These are phyloP conservation scores for Umimayanthus kanabou DNA, from an alignment of 92 coral and sea anemone species.

Conservation along the genomic window DNA sequence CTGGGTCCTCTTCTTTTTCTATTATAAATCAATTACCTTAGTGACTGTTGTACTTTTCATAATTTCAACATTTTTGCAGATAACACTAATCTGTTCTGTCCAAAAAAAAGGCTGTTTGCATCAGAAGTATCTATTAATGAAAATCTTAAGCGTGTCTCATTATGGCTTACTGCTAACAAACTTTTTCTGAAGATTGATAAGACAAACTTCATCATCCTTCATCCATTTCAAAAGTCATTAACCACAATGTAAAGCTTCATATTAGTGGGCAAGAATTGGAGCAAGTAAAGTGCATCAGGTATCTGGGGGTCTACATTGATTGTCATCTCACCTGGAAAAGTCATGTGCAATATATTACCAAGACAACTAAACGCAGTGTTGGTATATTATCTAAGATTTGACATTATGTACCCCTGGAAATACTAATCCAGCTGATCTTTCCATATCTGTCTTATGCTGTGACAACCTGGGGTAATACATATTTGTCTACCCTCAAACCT, in stretches of 20 bases:
- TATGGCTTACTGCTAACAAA: constrained; percentile 3
- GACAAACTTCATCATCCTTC: not conserved
- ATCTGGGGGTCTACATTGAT: too few relatives aligned
- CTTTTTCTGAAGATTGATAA: too few relatives aligned
- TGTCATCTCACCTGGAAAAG: too few relatives aligned
- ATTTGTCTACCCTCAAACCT: not conserved
- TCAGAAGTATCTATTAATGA: not conserved
- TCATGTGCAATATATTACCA: too few relatives aligned
- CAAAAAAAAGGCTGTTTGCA: not conserved
- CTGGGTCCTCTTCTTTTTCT: too few relatives aligned
- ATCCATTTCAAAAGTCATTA: not conserved
- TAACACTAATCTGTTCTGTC: not conserved
- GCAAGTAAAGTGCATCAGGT: too few relatives aligned
- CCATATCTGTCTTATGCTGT: not conserved
- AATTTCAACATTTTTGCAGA: not conserved
- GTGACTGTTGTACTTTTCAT: not conserved
- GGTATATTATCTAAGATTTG: too few relatives aligned
- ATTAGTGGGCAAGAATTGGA: too few relatives aligned
- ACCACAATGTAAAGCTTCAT: not conserved
- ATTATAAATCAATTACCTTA: not conserved
- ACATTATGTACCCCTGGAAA: too few relatives aligned
- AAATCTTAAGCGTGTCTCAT: not conserved
- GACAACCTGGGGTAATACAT: too few relatives aligned
- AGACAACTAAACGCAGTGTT: too few relatives aligned
- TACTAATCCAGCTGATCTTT: not conserved